These are phyloP conservation scores for Andricus grossulariae DNA, from an alignment of 1,140 invertebrate species.

Conservation along the genomic window DNA sequence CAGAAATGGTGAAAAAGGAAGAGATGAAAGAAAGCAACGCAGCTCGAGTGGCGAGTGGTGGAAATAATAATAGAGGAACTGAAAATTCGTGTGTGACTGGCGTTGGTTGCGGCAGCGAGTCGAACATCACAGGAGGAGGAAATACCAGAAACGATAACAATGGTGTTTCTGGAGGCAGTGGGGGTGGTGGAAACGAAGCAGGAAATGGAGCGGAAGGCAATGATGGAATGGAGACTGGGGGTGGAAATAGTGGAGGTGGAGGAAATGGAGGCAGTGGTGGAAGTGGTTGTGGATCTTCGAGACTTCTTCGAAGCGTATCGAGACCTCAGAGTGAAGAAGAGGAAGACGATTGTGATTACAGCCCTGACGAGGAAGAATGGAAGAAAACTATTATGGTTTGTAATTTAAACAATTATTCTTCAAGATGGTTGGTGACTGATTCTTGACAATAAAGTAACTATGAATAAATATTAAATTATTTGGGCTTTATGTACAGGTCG, in stretches of 20 bases:
- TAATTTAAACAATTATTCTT: constrained; percentile 14
- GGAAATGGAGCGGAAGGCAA: constrained; percentile 48
- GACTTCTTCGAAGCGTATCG: constrained; percentile 78
- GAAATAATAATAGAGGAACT: constrained; percentile 49
- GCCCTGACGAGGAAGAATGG: constrained; percentile 86
- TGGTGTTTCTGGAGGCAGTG: constrained; percentile 36
- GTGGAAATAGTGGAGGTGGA: constrained; percentile 64
- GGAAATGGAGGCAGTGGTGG: constrained; percentile 55
- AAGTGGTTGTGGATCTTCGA: constrained; percentile 65
- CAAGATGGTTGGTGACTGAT: background rate
- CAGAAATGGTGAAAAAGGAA: constrained; percentile 78
- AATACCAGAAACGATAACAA: constrained; percentile 43
- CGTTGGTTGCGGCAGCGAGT: constrained; percentile 19
- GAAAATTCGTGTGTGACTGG: constrained; percentile 47
- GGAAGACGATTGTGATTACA: constrained; percentile 86
- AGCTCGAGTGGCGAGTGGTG: constrained; percentile 35
- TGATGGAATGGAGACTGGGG: constrained; percentile 42
- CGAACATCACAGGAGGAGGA: constrained; percentile 34
- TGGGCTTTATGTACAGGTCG: constrained; percentile 74
- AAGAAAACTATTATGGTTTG: constrained; percentile 92
- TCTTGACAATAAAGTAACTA: constrained; percentile 20
- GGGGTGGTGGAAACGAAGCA: constrained; percentile 42
- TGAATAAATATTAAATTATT: background rate
- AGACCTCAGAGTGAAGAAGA: constrained; percentile 82
- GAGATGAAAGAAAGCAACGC: constrained; percentile 62